A percentile compares a stretch with the other conserved stretches of the same genome.
Evolutionary conservation across 2,888 invertebrate species (phyloP).

Genomic region (Pinctada fucata): DNA sequence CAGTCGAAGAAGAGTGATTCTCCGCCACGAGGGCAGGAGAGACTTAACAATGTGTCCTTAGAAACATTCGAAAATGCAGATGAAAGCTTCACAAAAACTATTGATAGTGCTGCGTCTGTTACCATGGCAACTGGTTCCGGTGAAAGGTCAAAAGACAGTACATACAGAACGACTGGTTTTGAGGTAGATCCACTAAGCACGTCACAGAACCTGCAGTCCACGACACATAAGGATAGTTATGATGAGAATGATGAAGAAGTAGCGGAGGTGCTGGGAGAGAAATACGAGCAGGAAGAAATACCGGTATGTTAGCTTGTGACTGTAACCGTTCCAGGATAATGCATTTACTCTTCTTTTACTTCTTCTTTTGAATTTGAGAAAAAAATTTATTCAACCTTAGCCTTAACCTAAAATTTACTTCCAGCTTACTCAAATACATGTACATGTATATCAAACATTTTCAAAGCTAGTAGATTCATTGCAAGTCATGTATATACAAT

Average conservation of each 20-base stretch:
- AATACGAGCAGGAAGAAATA: constrained; percentile 43
- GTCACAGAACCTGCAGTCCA: constrained; percentile 46
- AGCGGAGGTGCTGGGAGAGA: constrained; percentile 59
- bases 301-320: constrained; percentile 8
- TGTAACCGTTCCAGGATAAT: too few relatives aligned
- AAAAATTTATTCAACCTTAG: too few relatives aligned
- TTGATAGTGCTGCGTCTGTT: constrained; percentile 25
- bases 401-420: too few relatives aligned
- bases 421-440: too few relatives aligned
- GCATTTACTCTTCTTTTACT: too few relatives aligned
- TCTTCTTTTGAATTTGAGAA: too few relatives aligned
- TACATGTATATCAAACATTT: too few relatives aligned
- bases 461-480: too few relatives aligned
- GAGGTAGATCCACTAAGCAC: constrained; percentile 46
- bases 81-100: constrained; percentile 29
- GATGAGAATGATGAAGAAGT: constrained; percentile 70
- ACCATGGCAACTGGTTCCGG: neutral
- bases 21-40: constrained; percentile 26
- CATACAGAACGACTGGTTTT: constrained; percentile 55
- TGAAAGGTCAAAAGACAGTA: constrained; percentile 50
- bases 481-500: too few relatives aligned
- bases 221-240: constrained; percentile 44
- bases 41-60: constrained; percentile 41
- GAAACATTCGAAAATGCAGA: constrained; percentile 35
- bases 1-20: constrained; percentile 45